These are phyloP conservation scores for Malacoraja senta DNA, from an alignment of 2,797 vertebrate species.

Conservation along the genomic window DNA sequence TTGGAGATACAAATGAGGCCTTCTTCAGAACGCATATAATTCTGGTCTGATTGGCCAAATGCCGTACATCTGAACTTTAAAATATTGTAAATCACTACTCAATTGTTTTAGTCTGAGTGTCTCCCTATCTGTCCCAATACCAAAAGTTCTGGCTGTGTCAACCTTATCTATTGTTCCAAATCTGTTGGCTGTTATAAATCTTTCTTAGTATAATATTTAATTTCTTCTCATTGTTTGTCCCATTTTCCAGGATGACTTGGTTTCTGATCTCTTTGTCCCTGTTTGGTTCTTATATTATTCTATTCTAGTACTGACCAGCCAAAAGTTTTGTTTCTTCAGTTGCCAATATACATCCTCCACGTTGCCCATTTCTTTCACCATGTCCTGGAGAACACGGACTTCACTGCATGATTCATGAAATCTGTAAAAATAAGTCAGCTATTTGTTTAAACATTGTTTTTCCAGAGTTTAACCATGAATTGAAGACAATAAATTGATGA, in stretches of 20 bases:
- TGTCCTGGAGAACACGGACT: background rate
- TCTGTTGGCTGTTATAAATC: background rate
- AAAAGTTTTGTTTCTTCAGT: background rate
- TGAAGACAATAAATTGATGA: background rate
- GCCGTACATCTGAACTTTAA: background rate
- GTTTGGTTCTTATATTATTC: background rate
- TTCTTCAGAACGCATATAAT: too few relatives aligned
- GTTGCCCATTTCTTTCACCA: background rate
- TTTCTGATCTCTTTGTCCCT: background rate
- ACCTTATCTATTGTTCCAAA: background rate
- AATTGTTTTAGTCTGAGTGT: background rate
- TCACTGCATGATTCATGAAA: background rate
- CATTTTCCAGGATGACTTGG: background rate
- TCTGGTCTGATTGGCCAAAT: background rate
- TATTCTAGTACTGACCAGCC: slow-evolving; percentile 1
- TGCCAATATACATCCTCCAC: background rate
- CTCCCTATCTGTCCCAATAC: background rate
- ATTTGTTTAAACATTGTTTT: background rate
- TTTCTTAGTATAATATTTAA: background rate
- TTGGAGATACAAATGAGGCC: too few relatives aligned
- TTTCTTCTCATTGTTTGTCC: background rate
- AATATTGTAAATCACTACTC: background rate
- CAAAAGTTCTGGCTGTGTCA: background rate
- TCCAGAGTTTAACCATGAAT: background rate
- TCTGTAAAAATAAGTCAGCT: background rate